Conservation (phyloP, 2,888 invertebrate species). For the Spilarctia lutea region DNA sequence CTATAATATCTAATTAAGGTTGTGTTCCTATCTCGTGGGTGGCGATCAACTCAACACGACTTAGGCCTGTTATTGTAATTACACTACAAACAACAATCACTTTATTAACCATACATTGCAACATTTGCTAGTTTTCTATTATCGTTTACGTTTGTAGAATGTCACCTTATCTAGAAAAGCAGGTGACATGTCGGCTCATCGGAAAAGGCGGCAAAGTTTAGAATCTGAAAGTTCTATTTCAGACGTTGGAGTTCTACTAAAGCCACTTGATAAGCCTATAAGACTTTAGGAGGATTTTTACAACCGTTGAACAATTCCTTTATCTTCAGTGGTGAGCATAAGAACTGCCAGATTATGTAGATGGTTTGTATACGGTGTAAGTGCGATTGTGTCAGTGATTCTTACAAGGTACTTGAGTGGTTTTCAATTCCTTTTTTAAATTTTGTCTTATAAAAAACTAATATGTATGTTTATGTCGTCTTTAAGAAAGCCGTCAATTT, state of each 20-base stretch:
- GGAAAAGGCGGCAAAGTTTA: neutral
- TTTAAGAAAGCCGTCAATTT: neutral
- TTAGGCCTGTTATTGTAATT: no score
- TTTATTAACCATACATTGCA: no score
- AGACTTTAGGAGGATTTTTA: constrained; percentile 10
- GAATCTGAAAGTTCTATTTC: neutral
- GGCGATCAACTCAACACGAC: no score
- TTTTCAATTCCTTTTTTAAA: neutral
- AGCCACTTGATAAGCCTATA: neutral
- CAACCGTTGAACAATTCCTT: constrained; percentile 11
- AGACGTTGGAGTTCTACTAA: neutral
- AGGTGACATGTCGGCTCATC: no score
- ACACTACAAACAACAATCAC: no score
- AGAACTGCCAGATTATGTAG: constrained; percentile 16
- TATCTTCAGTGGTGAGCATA: constrained; percentile 13
- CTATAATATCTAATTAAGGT: constrained; percentile 10
- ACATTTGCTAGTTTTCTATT: no score
- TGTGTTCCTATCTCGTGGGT: neutral
- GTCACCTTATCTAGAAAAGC: no score
- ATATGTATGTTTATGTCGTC: neutral
- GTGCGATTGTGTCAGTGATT: neutral
- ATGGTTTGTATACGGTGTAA: constrained; percentile 11
- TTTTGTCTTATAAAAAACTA: neutral
- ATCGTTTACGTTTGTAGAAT: no score
- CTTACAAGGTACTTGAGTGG: neutral